A percentile compares a stretch with the other conserved stretches of the same genome.
Conservation (phyloP, 2,113 vertebrate species). For the Paratilapia polleni region DNA sequence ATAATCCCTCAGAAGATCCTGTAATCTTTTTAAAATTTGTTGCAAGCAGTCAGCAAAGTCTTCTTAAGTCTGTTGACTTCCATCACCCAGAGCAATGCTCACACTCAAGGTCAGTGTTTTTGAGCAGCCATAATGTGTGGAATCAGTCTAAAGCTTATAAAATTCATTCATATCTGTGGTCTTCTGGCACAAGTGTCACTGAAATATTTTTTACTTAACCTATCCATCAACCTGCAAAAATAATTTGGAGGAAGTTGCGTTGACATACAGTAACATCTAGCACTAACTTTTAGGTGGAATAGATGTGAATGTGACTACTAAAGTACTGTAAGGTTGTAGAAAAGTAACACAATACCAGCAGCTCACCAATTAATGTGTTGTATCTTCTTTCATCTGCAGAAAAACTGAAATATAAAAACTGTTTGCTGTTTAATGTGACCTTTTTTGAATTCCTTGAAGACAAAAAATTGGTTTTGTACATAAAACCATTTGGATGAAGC, state of each 20-base stretch:
- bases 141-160: background rate
- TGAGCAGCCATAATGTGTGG: constrained; percentile 24
- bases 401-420: background rate
- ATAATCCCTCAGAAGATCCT: constrained; percentile 46
- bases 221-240: background rate
- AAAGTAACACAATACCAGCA: background rate
- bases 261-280: background rate
- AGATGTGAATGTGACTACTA: background rate
- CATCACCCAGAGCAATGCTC: constrained; percentile 11
- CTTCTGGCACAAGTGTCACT: background rate
- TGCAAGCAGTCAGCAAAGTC: constrained; percentile 28
- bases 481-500: background rate
- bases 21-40: constrained; percentile 47
- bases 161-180: background rate
- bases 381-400: background rate
- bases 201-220: background rate
- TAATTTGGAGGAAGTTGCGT: background rate
- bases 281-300: background rate
- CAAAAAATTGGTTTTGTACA: background rate
- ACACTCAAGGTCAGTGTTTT: background rate
- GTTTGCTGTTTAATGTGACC: background rate
- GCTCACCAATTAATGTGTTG: background rate
- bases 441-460: background rate
- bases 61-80: constrained; percentile 28
- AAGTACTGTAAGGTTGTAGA: background rate